These are phyloP conservation scores for Ammodytes dubius DNA, from an alignment of 2,113 vertebrate genomes.

Conservation along the genomic window DNA sequence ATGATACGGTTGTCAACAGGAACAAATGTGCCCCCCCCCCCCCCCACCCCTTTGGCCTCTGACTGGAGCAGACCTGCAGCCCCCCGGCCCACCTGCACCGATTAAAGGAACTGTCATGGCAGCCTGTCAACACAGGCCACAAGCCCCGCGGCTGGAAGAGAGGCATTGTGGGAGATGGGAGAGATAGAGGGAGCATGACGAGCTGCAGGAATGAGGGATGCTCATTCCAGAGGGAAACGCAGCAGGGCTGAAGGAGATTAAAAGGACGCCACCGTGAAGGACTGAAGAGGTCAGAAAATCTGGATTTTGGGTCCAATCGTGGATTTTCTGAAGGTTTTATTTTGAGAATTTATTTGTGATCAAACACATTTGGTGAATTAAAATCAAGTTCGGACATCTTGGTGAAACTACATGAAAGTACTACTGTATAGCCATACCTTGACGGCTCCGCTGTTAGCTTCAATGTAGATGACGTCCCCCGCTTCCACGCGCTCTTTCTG, in stretches of 20 bases:
- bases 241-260: slow-evolving; percentile 54
- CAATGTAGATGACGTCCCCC: slow-evolving; percentile 98
- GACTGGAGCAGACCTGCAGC: slow-evolving; percentile 34
- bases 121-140: slow-evolving; percentile 72
- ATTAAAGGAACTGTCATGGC: slow-evolving; percentile 76
- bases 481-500: slow-evolving; percentile 98
- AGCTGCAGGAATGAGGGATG: slow-evolving; percentile 73
- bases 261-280: slow-evolving; percentile 51
- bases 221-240: slow-evolving; percentile 68
- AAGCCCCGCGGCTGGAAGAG: slow-evolving; percentile 57
- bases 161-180: slow-evolving; percentile 63
- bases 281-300: slow-evolving; percentile 32
- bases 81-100: slow-evolving; percentile 81
- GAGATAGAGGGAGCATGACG: slow-evolving; percentile 67
- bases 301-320: background rate
- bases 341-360: background rate
- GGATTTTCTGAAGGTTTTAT: background rate
- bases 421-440: slow-evolving; percentile 89
- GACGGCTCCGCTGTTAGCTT: slow-evolving; percentile 98
- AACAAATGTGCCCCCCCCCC: slow-evolving; percentile 77
- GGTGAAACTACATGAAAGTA: background rate
- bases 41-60: slow-evolving; percentile 40
- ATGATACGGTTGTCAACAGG: slow-evolving; percentile 81
- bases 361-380: background rate
- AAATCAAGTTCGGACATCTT: background rate